Conservation (phyloP, 2,797 vertebrate species). For the Pangasius larnaudii region DNA sequence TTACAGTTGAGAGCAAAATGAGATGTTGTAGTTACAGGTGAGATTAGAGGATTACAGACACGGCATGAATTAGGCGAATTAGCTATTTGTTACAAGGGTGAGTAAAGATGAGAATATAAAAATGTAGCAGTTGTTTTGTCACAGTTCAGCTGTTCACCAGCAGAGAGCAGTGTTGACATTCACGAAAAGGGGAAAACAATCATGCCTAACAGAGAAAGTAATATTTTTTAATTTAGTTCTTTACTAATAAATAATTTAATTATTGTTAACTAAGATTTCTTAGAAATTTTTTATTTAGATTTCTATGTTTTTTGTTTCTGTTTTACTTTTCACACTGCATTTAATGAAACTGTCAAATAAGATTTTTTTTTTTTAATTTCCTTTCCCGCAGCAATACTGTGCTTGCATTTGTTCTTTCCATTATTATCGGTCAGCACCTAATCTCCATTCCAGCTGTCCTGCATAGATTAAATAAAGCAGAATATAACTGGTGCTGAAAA, state of each 20-base stretch:
- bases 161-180: conserved; percentile 45
- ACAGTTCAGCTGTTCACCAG: conserved; percentile 43
- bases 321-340: background rate
- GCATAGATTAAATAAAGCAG: conserved; percentile 5
- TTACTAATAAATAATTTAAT: background rate
- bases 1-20: background rate
- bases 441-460: background rate
- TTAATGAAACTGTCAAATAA: conserved; percentile 6
- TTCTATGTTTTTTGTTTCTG: background rate
- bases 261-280: background rate
- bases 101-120: background rate
- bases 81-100: background rate
- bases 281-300: background rate
- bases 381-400: background rate
- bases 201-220: background rate
- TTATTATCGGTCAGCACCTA: conserved; percentile 3
- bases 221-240: background rate
- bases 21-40: background rate
- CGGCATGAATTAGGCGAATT: background rate
- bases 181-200: conserved; percentile 7
- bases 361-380: background rate
- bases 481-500: background rate
- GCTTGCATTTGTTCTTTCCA: background rate
- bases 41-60: background rate
- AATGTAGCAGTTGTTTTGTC: background rate